Conservation (phyloP, 2,888 invertebrate species). For the Cosmia trapezina region DNA sequence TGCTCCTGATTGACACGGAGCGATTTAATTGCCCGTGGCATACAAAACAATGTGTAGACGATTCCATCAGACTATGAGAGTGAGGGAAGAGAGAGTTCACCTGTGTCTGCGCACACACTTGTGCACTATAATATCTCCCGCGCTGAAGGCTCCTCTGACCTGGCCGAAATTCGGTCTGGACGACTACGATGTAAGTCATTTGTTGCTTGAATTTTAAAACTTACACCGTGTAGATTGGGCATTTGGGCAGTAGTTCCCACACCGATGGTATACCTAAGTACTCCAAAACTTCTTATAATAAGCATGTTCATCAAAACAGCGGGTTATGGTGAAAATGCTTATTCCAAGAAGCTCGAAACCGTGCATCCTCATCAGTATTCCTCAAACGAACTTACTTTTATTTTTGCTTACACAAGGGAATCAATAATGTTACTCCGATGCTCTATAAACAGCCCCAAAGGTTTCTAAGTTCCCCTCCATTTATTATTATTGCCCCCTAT, state of each 20-base stretch:
- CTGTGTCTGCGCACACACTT: too few species aligned
- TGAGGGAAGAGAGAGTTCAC: too few species aligned
- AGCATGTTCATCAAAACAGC: slow-evolving; percentile 1
- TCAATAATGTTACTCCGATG: slow-evolving; percentile 66
- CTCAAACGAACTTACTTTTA: slow-evolving; percentile 49
- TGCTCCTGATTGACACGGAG: too few species aligned
- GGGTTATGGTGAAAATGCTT: neutral
- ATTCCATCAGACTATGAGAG: too few species aligned
- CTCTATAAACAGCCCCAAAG: slow-evolving; percentile 69
- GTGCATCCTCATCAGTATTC: slow-evolving; percentile 60
- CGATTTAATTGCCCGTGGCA: too few species aligned
- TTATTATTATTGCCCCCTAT: slow-evolving; percentile 74
- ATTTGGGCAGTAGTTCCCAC: neutral
- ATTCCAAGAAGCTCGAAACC: neutral
- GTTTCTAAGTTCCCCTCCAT: slow-evolving; percentile 66
- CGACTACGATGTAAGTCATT: neutral
- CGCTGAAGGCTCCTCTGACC: too few species aligned
- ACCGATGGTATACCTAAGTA: too few species aligned
- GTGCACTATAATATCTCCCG: too few species aligned
- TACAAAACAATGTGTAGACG: too few species aligned
- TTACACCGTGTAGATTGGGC: neutral
- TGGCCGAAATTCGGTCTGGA: too few species aligned
- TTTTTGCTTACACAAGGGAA: slow-evolving; percentile 63
- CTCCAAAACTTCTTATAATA: slow-evolving; percentile 2
- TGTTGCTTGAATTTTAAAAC: neutral